A percentile compares a stretch with the other conserved stretches of the same genome.
Evolutionary conservation across 2,113 vertebrate species (phyloP).

Genomic region (Aspiorhynchus laticeps): DNA sequence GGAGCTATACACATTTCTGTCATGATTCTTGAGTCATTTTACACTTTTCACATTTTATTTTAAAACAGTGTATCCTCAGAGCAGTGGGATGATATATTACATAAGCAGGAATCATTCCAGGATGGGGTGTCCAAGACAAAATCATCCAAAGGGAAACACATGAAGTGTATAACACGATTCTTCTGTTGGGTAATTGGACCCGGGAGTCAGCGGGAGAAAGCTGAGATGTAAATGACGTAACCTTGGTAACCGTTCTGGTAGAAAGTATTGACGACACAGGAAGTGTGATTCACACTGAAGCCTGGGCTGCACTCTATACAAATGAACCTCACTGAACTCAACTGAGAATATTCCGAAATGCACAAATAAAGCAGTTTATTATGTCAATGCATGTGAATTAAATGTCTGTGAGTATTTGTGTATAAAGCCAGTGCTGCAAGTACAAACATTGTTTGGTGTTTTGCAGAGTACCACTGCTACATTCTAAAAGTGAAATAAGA

Average conservation of each 20-base stretch:
- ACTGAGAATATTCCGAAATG: background rate
- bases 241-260: constrained; percentile 34
- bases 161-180: background rate
- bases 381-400: background rate
- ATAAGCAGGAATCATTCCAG: background rate
- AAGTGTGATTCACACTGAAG: background rate
- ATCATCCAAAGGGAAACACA: background rate
- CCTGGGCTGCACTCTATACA: background rate
- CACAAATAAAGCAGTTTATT: background rate
- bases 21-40: background rate
- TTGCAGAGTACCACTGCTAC: background rate
- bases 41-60: background rate
- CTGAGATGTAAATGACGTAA: constrained; percentile 23
- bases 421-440: background rate
- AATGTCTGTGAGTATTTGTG: background rate
- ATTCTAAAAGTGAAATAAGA: background rate
- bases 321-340: background rate
- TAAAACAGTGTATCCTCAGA: background rate
- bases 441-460: background rate
- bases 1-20: background rate
- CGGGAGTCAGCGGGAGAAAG: background rate
- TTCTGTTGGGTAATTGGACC: constrained; percentile 31
- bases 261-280: background rate
- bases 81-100: constrained; percentile 20
- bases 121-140: constrained; percentile 2